phyloP scores from a whole-genome alignment of 2,888 invertebrate genomes.

The Drosophila meridionalis region DNA sequence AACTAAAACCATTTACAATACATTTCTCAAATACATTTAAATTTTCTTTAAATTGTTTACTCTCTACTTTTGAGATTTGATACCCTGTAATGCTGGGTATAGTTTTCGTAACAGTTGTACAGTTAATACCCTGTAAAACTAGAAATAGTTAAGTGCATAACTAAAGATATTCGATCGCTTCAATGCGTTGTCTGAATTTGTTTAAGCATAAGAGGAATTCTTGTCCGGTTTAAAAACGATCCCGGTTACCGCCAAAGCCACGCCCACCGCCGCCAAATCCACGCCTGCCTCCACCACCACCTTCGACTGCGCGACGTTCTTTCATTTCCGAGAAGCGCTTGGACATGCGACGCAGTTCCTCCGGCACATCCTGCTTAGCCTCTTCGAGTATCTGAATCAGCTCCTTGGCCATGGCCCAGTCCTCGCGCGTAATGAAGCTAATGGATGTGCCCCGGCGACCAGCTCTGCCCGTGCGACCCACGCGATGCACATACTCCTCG shows the following conservation, averaged over 20 bases:
- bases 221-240: constrained; percentile 49
- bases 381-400: constrained; percentile 94
- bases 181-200: constrained; percentile 34
- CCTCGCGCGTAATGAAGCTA: constrained; percentile 91
- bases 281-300: constrained; percentile 40
- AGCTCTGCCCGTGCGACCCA: constrained; percentile 97
- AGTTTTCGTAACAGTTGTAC: neutral
- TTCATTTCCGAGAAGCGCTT: constrained; percentile 90
- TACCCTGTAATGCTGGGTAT: neutral
- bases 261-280: constrained; percentile 37
- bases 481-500: constrained; percentile 96
- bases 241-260: constrained; percentile 45
- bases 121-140: neutral
- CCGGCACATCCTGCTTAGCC: constrained; percentile 93
- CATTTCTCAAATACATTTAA: neutral
- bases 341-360: constrained; percentile 91
- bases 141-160: neutral
- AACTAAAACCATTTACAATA: constrained; percentile 23
- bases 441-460: constrained; percentile 93
- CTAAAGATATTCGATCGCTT: constrained; percentile 42
- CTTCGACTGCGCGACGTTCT: constrained; percentile 87
- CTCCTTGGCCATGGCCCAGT: constrained; percentile 93
- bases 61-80: neutral
- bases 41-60: neutral
- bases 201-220: constrained; percentile 14